Percentiles rank a stretch among this genome's conserved stretches.
Conservation (phyloP, 1,140 invertebrate genomes). For the Lucilia cuprina region DNA sequence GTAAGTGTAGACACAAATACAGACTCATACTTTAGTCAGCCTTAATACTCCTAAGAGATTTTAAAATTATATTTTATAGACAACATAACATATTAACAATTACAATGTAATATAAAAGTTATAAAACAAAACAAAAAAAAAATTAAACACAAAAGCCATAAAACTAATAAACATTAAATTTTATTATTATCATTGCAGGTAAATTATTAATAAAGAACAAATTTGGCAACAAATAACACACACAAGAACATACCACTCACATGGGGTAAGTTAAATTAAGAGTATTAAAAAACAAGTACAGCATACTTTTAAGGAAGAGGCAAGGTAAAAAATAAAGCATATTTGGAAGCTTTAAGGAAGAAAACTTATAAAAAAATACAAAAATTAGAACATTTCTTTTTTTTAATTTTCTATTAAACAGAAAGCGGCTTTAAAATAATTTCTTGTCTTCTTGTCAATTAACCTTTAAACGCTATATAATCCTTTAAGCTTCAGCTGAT, state of each 20-base stretch:
- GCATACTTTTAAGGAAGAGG: not conserved
- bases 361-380: no score
- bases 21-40: not conserved
- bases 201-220: not conserved
- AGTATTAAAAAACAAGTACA: not conserved
- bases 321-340: no score
- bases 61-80: not conserved
- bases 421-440: no score
- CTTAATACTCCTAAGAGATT: not conserved
- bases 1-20: not conserved
- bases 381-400: no score
- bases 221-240: no score
- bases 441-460: no score
- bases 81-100: not conserved
- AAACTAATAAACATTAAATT: not conserved
- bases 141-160: not conserved
- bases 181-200: slow-evolving; percentile 2
- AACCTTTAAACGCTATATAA: no score
- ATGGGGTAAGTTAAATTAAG: not conserved
- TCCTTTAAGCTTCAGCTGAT: no score
- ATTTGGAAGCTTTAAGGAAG: no score
- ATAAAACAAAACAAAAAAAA: not conserved
- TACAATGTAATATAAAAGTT: not conserved
- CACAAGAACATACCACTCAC: no score
- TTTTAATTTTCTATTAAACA: no score